Evolutionary conservation across 2,797 vertebrate genomes (phyloP).

Genomic region (Parauchenoglanis punctatus): DNA sequence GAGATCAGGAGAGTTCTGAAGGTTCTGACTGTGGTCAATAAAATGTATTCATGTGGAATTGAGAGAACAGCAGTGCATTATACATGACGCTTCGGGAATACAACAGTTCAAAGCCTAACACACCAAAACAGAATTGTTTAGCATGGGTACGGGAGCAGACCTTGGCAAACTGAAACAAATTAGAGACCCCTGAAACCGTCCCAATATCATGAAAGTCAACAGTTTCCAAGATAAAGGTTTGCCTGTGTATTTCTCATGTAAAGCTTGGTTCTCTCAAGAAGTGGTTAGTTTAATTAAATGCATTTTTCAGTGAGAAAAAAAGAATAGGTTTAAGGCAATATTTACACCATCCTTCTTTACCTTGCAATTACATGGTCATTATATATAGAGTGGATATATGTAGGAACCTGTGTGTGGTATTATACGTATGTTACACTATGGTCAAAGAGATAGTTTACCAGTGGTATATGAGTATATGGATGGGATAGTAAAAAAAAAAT

Average conservation of each 20-base stretch:
- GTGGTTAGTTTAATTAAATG: not conserved
- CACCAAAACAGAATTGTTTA: slow-evolving; percentile 2
- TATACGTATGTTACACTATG: not conserved
- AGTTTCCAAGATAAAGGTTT: slow-evolving; percentile 15
- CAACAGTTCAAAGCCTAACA: slow-evolving; percentile 10
- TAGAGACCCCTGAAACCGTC: not conserved
- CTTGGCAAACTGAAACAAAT: slow-evolving; percentile 18
- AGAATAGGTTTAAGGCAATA: not conserved
- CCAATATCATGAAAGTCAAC: slow-evolving; percentile 1
- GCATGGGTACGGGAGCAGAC: not conserved
- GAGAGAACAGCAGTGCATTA: not conserved
- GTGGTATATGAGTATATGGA: not conserved
- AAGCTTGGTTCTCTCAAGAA: slow-evolving; percentile 1
- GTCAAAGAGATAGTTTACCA: not conserved
- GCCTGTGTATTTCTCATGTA: slow-evolving; percentile 20
- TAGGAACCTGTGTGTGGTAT: not conserved
- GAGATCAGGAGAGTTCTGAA: not conserved
- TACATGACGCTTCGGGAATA: not conserved
- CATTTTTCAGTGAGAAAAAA: slow-evolving; percentile 3
- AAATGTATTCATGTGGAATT: not conserved
- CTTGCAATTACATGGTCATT: no score
- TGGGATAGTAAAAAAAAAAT: not conserved
- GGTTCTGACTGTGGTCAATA: not conserved
- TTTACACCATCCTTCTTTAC: not conserved
- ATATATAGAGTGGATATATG: not conserved